Percentiles rank a stretch among this genome's conserved stretches.
These are phyloP conservation scores for Tetramorium simillimum DNA, from an alignment of 1,140 invertebrate species.

Conservation along the genomic window DNA sequence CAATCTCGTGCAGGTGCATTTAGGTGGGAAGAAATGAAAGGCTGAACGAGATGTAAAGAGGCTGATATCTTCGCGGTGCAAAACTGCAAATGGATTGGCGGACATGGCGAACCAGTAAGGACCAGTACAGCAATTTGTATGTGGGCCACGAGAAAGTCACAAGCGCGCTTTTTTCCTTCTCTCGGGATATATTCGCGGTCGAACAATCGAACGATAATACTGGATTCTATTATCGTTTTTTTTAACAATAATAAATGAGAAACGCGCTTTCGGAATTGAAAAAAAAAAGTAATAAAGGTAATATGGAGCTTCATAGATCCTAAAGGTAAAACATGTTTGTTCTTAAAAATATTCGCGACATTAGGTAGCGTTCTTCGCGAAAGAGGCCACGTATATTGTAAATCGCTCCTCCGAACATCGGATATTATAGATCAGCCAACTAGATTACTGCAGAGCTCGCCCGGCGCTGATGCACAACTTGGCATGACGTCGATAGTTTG, in stretches of 20 bases:
- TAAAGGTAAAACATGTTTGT: background rate
- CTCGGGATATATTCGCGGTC: constrained; percentile 57
- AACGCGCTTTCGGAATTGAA: background rate
- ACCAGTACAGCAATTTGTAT: constrained; percentile 75
- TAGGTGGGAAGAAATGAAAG: constrained; percentile 48
- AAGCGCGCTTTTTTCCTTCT: constrained; percentile 73
- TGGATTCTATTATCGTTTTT: background rate
- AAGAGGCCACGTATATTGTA: constrained; percentile 13
- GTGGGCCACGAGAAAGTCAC: constrained; percentile 82
- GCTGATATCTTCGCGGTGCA: constrained; percentile 17
- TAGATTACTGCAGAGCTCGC: constrained; percentile 5
- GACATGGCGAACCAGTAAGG: constrained; percentile 55
- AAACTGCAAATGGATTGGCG: constrained; percentile 44
- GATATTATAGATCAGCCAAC: constrained; percentile 23
- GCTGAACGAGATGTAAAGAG: constrained; percentile 44
- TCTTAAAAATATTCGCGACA: constrained; percentile 22
- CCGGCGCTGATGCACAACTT: constrained; percentile 30
- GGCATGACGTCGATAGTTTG: constrained; percentile 58
- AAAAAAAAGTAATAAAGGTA: background rate
- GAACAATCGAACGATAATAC: background rate
- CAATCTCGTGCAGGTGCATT: constrained; percentile 11
- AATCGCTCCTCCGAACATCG: constrained; percentile 15
- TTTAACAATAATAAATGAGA: background rate
- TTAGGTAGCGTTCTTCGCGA: background rate
- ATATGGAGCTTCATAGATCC: background rate